Base-by-base conservation (phyloP, 2,888 invertebrate genomes). In the Drepana falcataria region DNA sequence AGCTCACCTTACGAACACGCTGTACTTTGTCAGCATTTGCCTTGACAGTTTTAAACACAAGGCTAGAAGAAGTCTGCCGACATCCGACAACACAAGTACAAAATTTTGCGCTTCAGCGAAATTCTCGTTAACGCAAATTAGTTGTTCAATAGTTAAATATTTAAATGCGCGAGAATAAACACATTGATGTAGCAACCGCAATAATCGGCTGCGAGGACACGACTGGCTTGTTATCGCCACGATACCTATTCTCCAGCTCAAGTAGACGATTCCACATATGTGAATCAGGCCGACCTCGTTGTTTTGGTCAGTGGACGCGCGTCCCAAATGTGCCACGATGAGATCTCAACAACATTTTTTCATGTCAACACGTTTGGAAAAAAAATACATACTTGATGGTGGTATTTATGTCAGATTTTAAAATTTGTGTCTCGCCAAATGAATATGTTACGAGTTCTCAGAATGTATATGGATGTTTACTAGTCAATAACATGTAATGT, bases 211-310 rank as follows among this genome's bases (percentile, higher is more conserved):
- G 88, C 85, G 83, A 81, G 83, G 81, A 84, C 81, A 77, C 85
- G 86, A 90, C 90, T 90, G 89, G 81, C 85, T 77, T 75, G 83
- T 87, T 90, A 89, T 89, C 87, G 83, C 74, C 62, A 69, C 81
- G 77, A 83, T 83, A 84, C 84, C 84, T 86, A 83, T 85, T 83
- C 82, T 85, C 83, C 81, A 82, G 80, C 67, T 71, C 66, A 72
- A 81, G 79, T 78, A 76, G 77, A 79, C 74, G 75, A 82, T 75
- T 78, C 79, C 76, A 77, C 73, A 75, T 78, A 77, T 77, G 81
- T 79, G 83, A 83, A 81, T 82, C 80, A 78, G 75, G 75, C 67
- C 78, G 82, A 71, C 81, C 85, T 77, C 79, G 77, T 76, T 82
- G 84, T 83, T 81, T 82, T 82, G 84, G 81, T 81, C 76, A 79